A percentile compares a stretch with the other conserved stretches of the same genome.
phyloP scores from a whole-genome alignment of 2,113 vertebrate genomes.

The Mesoclemmys tuberculata region DNA sequence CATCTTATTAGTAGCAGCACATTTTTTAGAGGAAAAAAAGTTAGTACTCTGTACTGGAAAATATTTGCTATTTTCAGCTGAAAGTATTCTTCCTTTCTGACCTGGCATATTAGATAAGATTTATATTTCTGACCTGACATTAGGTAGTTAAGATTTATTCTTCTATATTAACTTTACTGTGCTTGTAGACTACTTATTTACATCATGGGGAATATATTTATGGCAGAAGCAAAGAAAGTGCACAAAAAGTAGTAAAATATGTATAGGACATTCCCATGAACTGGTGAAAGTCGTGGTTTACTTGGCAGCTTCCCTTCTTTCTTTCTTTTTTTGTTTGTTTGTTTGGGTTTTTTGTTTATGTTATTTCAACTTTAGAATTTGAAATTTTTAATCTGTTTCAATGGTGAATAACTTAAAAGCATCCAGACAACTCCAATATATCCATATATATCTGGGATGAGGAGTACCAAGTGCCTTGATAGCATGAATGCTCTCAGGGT shows the following conservation, averaged over 20 bases:
- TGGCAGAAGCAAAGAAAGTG: constrained; percentile 64
- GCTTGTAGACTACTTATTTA: constrained; percentile 67
- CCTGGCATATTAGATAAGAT: constrained; percentile 66
- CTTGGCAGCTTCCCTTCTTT: constrained; percentile 67
- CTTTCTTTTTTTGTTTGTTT: too few species aligned
- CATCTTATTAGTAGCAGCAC: constrained; percentile 68
- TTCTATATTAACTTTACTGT: constrained; percentile 66
- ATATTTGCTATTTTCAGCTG: constrained; percentile 70
- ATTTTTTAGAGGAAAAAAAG: constrained; percentile 65
- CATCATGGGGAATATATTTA: constrained; percentile 66
- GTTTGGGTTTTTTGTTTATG: too few species aligned
- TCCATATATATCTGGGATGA: constrained; percentile 9
- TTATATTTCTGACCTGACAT: constrained; percentile 77
- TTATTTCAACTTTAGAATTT: constrained; percentile 70
- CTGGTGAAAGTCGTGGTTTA: constrained; percentile 64
- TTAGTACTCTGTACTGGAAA: constrained; percentile 64
- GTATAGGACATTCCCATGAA: constrained; percentile 49
- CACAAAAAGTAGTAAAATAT: constrained; percentile 66
- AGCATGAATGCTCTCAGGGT: neutral
- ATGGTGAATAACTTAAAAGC: constrained; percentile 52
- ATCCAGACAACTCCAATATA: constrained; percentile 60
- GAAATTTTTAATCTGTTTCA: constrained; percentile 36
- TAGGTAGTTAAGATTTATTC: constrained; percentile 75
- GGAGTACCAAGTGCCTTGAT: constrained; percentile 61
- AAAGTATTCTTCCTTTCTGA: constrained; percentile 72